Conservation (phyloP, 2,888 invertebrate genomes). For the Leptinotarsa rubiginosa region DNA sequence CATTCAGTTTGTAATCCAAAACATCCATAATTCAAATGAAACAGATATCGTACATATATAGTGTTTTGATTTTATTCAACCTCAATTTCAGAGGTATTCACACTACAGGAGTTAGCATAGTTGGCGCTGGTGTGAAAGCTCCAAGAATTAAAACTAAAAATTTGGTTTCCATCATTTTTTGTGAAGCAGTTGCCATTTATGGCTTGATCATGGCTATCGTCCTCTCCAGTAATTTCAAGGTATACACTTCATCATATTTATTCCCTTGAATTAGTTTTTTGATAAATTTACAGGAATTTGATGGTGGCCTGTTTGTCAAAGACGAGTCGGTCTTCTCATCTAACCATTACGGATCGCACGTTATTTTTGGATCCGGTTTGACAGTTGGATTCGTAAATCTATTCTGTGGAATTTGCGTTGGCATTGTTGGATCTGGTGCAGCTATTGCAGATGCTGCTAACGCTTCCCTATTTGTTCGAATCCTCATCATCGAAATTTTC, state of each 20-base stretch:
- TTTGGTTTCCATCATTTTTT: slow-evolving; percentile 98
- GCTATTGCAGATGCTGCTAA: slow-evolving; percentile 99
- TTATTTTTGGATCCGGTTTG: slow-evolving; percentile 95
- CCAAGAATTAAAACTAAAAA: slow-evolving; percentile 99
- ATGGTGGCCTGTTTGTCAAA: slow-evolving; percentile 33
- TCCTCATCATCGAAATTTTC: slow-evolving; percentile 98
- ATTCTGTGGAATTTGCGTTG: slow-evolving; percentile 95
- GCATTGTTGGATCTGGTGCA: slow-evolving; percentile 97
- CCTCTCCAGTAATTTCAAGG: slow-evolving; percentile 83
- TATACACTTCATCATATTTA: slow-evolving; percentile 51
- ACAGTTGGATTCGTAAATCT: slow-evolving; percentile 96
- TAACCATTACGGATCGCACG: slow-evolving; percentile 87
- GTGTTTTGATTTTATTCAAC: not conserved
- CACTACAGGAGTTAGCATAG: slow-evolving; percentile 94
- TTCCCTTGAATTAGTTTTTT: not conserved
- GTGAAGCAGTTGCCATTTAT: slow-evolving; percentile 99
- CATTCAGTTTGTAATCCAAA: too few species aligned
- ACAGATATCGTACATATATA: not conserved
- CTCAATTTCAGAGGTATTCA: slow-evolving; percentile 86
- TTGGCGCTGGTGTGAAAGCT: slow-evolving; percentile 98
- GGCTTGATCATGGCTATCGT: slow-evolving; percentile 99
- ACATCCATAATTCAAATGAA: too few species aligned
- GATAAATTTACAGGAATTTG: slow-evolving; percentile 48
- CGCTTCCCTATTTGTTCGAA: slow-evolving; percentile 96
- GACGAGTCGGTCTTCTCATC: slow-evolving; percentile 59